Conservation (phyloP, 2,113 vertebrate species). For the Odocoileus virginianus region DNA sequence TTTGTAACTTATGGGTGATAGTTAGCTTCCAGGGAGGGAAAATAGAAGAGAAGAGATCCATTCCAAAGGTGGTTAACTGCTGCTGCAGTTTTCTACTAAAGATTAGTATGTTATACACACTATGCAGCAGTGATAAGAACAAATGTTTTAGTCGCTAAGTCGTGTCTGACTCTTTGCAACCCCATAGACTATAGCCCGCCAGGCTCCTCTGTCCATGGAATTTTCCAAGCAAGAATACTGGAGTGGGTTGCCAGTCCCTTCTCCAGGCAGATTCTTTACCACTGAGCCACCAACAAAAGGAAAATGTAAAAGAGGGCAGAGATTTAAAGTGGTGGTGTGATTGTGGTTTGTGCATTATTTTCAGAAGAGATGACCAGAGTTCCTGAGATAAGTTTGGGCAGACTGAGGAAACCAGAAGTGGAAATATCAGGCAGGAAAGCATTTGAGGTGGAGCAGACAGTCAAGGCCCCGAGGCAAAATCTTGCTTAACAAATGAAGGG, state of each 20-base stretch:
- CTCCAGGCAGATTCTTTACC: no score
- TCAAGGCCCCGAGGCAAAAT: background rate
- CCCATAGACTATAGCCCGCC: no score
- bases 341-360: background rate
- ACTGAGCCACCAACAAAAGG: background rate
- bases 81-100: background rate
- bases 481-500: background rate
- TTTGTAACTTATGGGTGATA: background rate
- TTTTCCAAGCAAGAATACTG: no score
- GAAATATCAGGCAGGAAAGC: background rate
- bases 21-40: background rate
- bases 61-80: background rate
- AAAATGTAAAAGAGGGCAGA: background rate
- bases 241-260: no score
- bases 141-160: background rate
- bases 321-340: background rate
- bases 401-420: background rate
- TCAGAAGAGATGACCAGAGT: background rate
- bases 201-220: no score
- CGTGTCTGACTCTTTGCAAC: background rate
- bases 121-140: background rate
- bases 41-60: background rate
- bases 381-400: background rate
- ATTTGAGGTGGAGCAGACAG: background rate
- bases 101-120: background rate